Conservation (phyloP, 2,888 invertebrate genomes). For the Pardosa pseudoannulata region DNA sequence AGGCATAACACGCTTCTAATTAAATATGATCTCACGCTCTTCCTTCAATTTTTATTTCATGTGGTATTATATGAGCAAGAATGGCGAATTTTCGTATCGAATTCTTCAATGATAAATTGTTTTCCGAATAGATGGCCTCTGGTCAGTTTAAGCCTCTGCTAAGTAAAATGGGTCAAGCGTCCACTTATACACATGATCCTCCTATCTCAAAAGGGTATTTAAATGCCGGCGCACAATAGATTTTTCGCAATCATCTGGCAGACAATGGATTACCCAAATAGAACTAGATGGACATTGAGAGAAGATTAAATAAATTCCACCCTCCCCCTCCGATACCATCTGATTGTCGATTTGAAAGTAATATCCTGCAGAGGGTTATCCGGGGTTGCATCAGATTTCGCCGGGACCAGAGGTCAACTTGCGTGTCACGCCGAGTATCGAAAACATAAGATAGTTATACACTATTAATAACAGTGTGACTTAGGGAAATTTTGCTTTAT, state of each 20-base stretch:
- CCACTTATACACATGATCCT: background rate
- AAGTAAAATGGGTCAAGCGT: background rate
- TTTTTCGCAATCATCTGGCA: background rate
- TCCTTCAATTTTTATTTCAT: too few species aligned
- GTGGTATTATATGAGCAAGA: too few species aligned
- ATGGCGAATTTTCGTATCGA: too few species aligned
- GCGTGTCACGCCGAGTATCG: background rate
- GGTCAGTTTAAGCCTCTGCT: background rate
- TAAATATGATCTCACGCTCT: too few species aligned
- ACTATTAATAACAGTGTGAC: background rate
- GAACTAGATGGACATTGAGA: background rate
- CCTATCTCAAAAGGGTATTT: background rate
- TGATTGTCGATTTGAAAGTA: background rate
- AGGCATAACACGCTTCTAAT: too few species aligned
- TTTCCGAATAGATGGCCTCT: background rate
- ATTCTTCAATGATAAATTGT: too few species aligned
- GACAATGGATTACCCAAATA: background rate
- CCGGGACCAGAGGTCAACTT: background rate
- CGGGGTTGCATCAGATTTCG: background rate
- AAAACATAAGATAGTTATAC: background rate
- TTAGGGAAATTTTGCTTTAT: background rate
- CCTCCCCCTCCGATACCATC: conserved; percentile 10
- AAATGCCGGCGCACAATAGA: background rate
- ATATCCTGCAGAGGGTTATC: background rate
- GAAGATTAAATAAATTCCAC: background rate